A percentile compares a stretch with the other conserved stretches of the same genome.
Evolutionary conservation across 2,888 invertebrate genomes (phyloP).

Genomic region (Holacanthella duospinosa): DNA sequence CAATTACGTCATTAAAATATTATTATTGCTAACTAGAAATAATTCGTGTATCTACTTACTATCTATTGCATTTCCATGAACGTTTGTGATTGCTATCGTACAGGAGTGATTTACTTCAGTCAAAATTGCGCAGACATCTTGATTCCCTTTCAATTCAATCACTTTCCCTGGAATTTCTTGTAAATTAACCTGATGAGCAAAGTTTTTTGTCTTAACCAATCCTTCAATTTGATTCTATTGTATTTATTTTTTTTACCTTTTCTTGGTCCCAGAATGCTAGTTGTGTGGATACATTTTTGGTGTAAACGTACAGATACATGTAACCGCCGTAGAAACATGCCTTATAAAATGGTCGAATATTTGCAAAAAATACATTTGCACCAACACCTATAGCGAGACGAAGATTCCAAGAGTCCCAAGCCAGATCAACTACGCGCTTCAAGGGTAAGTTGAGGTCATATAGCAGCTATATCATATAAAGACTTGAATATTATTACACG

Average conservation of each 20-base stretch:
- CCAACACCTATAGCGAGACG: constrained; percentile 35
- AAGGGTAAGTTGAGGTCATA: constrained; percentile 83
- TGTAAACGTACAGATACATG: constrained; percentile 32
- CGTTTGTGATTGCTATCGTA: background rate
- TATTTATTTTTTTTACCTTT: too few relatives aligned
- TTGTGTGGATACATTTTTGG: constrained; percentile 31
- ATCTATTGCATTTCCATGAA: constrained; percentile 54
- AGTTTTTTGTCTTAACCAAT: too few relatives aligned
- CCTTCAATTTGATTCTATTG: too few relatives aligned
- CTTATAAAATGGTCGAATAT: constrained; percentile 89
- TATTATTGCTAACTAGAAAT: too few relatives aligned
- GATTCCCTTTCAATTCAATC: constrained; percentile 35
- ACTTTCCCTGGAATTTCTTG: constrained; percentile 36
- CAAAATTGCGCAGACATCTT: constrained; percentile 34
- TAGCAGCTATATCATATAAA: too few relatives aligned
- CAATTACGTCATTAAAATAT: too few relatives aligned
- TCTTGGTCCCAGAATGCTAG: constrained; percentile 36
- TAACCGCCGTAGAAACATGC: constrained; percentile 42
- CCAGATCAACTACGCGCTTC: constrained; percentile 81
- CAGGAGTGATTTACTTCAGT: constrained; percentile 12
- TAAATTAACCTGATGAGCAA: constrained; percentile 22
- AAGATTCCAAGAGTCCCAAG: constrained; percentile 68
- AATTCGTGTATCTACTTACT: too few relatives aligned
- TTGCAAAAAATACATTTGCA: constrained; percentile 81
- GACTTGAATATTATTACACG: background rate